phyloP scores from a whole-genome alignment of 2,113 vertebrate genomes.

The Marmota monax region DNA sequence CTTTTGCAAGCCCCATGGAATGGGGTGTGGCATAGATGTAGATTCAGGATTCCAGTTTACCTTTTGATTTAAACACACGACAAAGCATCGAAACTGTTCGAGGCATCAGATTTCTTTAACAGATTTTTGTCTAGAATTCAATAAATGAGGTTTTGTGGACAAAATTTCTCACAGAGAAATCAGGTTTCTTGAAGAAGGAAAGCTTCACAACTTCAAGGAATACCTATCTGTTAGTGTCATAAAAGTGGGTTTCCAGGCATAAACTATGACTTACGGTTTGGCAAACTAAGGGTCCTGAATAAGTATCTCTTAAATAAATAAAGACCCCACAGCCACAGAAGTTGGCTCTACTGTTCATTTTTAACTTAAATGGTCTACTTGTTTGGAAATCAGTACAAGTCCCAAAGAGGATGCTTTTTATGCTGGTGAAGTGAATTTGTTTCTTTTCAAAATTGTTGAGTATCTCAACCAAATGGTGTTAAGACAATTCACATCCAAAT shows the following conservation, averaged over 20 bases:
- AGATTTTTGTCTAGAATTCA: conserved; percentile 29
- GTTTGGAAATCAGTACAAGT: conserved; percentile 70
- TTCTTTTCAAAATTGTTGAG: conserved; percentile 76
- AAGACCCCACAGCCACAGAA: conserved; percentile 60
- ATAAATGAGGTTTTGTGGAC: not conserved
- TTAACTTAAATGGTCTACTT: conserved; percentile 58
- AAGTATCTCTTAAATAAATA: conserved; percentile 73
- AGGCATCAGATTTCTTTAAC: not conserved
- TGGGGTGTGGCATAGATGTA: not conserved
- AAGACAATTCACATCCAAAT: conserved; percentile 75
- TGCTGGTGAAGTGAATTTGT: conserved; percentile 64
- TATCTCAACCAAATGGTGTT: conserved; percentile 67
- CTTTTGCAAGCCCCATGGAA: not conserved
- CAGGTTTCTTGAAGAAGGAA: conserved; percentile 32
- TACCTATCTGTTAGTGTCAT: not conserved
- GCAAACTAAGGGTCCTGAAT: conserved; percentile 2
- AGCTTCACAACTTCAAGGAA: not conserved
- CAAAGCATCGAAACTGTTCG: not conserved
- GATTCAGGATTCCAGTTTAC: conserved; percentile 17
- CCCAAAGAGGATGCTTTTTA: conserved; percentile 69
- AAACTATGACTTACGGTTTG: not conserved
- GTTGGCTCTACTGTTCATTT: conserved; percentile 59
- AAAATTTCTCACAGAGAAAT: not conserved
- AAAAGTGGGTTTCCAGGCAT: not conserved
- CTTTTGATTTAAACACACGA: conserved; percentile 57